These are phyloP conservation scores for Drosophila mayaguana DNA, from an alignment of 2,888 invertebrate genomes.

Conservation along the genomic window DNA sequence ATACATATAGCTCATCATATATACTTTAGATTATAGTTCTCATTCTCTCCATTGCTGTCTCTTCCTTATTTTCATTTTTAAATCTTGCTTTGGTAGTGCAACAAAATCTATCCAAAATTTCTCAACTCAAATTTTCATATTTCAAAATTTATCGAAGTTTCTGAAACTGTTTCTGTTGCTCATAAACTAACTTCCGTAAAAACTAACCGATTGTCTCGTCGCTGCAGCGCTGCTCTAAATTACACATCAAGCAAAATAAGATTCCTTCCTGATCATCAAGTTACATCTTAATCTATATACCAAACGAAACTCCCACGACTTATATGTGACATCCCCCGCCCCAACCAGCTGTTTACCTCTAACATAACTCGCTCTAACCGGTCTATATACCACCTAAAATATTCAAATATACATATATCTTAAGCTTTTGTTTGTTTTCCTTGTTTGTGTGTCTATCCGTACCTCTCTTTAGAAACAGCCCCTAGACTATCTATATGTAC, in stretches of 20 bases:
- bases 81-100: slow-evolving; percentile 47
- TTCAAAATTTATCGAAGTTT: background rate
- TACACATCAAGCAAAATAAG: background rate
- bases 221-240: slow-evolving; percentile 79
- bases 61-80: background rate
- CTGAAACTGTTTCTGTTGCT: background rate
- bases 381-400: slow-evolving; percentile 8
- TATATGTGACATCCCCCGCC: background rate
- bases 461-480: slow-evolving; percentile 18
- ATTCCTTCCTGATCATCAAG: slow-evolving; percentile 6
- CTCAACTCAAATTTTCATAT: background rate
- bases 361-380: slow-evolving; percentile 20
- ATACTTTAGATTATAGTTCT: background rate
- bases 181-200: too few relatives aligned
- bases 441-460: slow-evolving; percentile 7
- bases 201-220: slow-evolving; percentile 25
- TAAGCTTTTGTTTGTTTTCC: background rate
- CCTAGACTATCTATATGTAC: slow-evolving; percentile 24
- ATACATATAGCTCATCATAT: background rate
- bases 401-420: slow-evolving; percentile 1
- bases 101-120: slow-evolving; percentile 53
- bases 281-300: background rate
- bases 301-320: background rate
- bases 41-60: background rate
- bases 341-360: slow-evolving; percentile 4